Conservation (phyloP, 2,113 vertebrate genomes). For the Puntigrus tetrazona region DNA sequence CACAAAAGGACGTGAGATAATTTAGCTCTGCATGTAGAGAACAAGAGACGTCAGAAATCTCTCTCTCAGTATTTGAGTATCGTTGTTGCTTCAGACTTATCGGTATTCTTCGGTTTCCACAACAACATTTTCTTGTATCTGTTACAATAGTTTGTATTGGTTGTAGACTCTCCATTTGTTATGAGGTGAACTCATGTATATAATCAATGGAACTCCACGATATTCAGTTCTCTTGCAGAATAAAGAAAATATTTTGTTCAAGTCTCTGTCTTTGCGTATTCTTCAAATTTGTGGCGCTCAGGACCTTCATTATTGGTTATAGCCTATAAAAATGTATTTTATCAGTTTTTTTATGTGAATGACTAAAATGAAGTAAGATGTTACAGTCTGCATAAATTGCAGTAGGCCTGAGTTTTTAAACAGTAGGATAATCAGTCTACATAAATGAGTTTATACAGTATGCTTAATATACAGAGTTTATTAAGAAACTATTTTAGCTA, state of each 20-base stretch:
- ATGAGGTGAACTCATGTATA: constrained; percentile 69
- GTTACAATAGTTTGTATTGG: constrained; percentile 73
- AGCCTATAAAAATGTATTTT: neutral
- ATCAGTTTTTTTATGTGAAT: neutral
- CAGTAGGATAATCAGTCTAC: neutral
- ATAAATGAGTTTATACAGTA: too few species aligned
- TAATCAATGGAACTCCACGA: constrained; percentile 71
- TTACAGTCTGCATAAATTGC: neutral
- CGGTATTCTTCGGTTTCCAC: constrained; percentile 63
- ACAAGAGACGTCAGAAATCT: constrained; percentile 24
- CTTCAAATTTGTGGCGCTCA: neutral
- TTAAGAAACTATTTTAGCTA: neutral
- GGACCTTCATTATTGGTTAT: neutral
- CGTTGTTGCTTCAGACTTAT: constrained; percentile 62
- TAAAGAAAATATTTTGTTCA: constrained; percentile 79
- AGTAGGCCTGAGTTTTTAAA: too few species aligned
- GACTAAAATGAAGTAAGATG: neutral
- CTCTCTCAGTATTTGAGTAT: constrained; percentile 67
- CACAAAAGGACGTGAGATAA: constrained; percentile 11
- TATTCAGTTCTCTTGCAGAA: constrained; percentile 71
- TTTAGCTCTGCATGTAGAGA: neutral
- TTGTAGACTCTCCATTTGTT: constrained; percentile 72
- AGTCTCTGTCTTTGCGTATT: constrained; percentile 22
- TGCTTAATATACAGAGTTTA: neutral
- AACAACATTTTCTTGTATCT: constrained; percentile 66